Percentiles rank a stretch among this genome's conserved stretches.
These are phyloP conservation scores for Ichneumoninae sp. DNA, from an alignment of 2,888 invertebrate species.

Conservation along the genomic window DNA sequence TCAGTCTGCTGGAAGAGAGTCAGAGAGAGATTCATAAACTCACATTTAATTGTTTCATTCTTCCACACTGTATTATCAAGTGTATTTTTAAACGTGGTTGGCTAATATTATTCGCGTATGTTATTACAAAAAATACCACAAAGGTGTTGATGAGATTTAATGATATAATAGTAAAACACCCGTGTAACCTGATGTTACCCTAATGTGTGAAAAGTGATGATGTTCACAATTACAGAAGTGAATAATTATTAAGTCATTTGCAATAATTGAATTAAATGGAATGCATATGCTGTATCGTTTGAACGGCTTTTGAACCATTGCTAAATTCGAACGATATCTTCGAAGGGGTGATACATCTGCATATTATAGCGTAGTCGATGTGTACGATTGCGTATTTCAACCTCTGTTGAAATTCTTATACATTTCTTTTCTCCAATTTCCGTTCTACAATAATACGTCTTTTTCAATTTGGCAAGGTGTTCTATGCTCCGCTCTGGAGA, in stretches of 20 bases:
- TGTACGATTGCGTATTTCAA: too few relatives aligned
- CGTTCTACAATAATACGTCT: background rate
- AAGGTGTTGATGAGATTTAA: background rate
- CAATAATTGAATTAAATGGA: background rate
- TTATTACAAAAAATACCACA: background rate
- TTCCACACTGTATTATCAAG: background rate
- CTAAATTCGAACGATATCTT: background rate
- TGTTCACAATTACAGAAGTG: background rate
- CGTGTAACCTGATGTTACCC: background rate
- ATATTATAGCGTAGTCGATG: too few relatives aligned
- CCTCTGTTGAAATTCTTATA: background rate
- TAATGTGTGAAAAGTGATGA: background rate
- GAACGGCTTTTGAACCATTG: background rate
- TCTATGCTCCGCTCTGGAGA: background rate
- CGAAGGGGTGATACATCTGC: background rate
- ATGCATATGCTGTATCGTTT: background rate
- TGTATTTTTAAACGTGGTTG: background rate
- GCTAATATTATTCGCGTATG: background rate
- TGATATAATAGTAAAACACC: constrained; percentile 3
- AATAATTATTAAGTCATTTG: background rate
- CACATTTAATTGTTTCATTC: constrained; percentile 4
- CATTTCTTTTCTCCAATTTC: background rate
- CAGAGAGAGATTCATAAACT: background rate
- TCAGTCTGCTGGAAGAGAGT: background rate
- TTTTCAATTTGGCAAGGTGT: background rate